Conservation (phyloP, 2,797 vertebrate species). For the Characodon lateralis region DNA sequence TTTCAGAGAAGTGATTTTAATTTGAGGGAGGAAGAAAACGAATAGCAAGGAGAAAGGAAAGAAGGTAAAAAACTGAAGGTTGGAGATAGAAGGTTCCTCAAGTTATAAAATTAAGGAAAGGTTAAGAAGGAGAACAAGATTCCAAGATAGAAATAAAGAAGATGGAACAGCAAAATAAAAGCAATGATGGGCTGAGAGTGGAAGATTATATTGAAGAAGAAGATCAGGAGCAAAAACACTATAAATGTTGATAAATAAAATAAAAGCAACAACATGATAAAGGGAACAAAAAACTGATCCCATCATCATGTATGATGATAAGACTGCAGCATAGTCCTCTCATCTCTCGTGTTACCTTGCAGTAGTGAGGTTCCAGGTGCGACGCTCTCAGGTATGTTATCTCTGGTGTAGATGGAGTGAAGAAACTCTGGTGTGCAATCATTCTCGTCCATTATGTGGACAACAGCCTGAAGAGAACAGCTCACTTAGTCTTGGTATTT, state of each 20-base stretch:
- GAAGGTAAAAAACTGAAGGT: neutral
- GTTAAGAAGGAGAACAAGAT: neutral
- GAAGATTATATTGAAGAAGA: neutral
- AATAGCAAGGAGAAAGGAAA: neutral
- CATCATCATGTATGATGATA: neutral
- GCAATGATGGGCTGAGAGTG: neutral
- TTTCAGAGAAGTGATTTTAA: neutral
- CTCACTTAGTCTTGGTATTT: neutral
- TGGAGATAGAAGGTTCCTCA: neutral
- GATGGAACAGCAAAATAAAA: neutral
- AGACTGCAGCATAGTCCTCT: neutral
- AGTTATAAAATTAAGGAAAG: neutral
- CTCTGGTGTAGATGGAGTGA: conserved; percentile 87
- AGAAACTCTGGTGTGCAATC: conserved; percentile 93
- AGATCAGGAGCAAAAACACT: neutral
- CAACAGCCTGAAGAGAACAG: conserved; percentile 77
- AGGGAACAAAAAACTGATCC: neutral
- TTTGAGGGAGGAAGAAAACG: neutral
- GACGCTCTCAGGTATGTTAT: conserved; percentile 85
- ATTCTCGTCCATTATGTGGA: conserved; percentile 87
- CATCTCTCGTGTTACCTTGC: conserved; percentile 79
- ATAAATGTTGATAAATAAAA: neutral
- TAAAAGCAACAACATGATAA: neutral
- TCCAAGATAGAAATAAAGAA: neutral
- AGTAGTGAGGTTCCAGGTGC: conserved; percentile 86